Percentiles rank a stretch among this genome's conserved stretches.
phyloP scores from a whole-genome alignment of 2,113 vertebrate genomes.

The Hypanus sabinus region DNA sequence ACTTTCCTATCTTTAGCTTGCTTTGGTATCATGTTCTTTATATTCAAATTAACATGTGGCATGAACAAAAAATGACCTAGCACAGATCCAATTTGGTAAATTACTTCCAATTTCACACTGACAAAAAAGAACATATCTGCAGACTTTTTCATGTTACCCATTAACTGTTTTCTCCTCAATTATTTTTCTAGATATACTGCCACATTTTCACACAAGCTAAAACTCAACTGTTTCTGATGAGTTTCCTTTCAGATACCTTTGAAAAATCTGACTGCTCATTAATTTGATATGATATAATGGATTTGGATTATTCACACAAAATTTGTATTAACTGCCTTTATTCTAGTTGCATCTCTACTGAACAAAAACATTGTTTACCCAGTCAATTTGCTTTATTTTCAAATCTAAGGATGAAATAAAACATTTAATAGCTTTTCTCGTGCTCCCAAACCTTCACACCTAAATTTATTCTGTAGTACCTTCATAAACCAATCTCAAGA shows the following conservation, averaged over 20 bases:
- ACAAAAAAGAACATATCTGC: too few relatives aligned
- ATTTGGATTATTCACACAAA: not conserved
- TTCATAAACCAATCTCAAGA: too few relatives aligned
- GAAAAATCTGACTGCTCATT: not conserved
- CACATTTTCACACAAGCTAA: not conserved
- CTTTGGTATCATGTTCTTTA: not conserved
- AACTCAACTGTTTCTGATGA: not conserved
- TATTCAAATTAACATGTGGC: too few relatives aligned
- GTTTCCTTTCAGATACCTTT: not conserved
- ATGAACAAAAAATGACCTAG: too few relatives aligned
- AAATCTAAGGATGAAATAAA: not conserved
- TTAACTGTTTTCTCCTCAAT: not conserved
- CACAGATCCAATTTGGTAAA: not conserved
- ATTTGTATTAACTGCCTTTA: not conserved
- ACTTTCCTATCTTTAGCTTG: not conserved
- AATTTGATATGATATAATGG: not conserved
- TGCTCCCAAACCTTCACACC: not conserved
- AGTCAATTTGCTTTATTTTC: not conserved
- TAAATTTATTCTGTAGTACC: too few relatives aligned
- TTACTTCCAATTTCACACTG: not conserved
- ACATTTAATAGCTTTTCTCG: not conserved
- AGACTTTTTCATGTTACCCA: not conserved
- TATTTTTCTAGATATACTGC: not conserved
- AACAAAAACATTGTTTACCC: not conserved
- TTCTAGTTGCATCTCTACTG: not conserved